Evolutionary conservation across 2,797 vertebrate species (phyloP).

Genomic region (Erithacus rubecula): DNA sequence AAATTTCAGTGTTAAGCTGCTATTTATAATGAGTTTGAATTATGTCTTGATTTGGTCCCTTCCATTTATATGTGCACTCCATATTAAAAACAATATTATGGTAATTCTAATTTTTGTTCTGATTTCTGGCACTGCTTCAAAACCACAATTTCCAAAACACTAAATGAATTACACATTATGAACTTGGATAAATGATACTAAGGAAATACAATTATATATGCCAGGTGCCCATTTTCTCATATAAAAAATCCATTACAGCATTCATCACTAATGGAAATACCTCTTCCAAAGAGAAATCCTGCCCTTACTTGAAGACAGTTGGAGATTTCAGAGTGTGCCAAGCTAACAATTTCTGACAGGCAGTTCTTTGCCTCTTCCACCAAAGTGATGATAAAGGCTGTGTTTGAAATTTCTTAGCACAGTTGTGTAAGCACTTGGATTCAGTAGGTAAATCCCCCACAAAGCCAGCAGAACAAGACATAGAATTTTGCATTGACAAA

Average conservation of each 20-base stretch:
- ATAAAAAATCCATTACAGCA: neutral
- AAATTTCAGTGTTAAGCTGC: neutral
- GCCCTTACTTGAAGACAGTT: neutral
- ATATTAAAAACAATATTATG: neutral
- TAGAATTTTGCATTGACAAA: neutral
- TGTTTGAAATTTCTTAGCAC: neutral
- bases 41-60: neutral
- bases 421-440: neutral
- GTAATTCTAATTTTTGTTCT: neutral
- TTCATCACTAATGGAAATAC: neutral
- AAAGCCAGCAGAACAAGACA: neutral
- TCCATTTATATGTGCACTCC: neutral
- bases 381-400: neutral
- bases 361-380: neutral
- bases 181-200: neutral
- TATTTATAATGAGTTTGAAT: constrained; percentile 13
- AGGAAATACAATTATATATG: neutral
- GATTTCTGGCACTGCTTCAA: neutral
- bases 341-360: neutral
- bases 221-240: neutral
- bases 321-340: neutral
- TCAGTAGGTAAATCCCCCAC: neutral
- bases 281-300: neutral
- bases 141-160: neutral
- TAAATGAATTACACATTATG: neutral